phyloP scores from a whole-genome alignment of 2,888 invertebrate species.

The Eledona agricola region DNA sequence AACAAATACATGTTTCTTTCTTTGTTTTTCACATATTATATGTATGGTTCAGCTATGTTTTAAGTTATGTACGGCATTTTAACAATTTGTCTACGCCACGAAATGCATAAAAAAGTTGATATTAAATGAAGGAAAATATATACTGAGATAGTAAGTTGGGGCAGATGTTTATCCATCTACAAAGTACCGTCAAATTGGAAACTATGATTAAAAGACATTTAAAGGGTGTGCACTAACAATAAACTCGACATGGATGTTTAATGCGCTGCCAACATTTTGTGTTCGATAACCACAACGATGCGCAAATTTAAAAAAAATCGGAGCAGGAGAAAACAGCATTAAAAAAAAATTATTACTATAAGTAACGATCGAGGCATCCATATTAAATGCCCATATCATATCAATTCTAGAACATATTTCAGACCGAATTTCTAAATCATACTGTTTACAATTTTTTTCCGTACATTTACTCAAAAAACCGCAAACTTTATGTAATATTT shows the following conservation, averaged over 20 bases:
- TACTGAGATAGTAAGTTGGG: constrained; percentile 31
- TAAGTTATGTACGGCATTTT: not conserved
- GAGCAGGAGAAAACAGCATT: too few relatives aligned
- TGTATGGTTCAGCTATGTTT: too few relatives aligned
- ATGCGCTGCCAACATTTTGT: constrained; percentile 45
- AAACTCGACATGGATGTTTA: constrained; percentile 52
- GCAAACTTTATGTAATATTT: too few relatives aligned
- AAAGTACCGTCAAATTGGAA: constrained; percentile 34
- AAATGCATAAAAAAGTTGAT: constrained; percentile 15
- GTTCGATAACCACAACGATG: constrained; percentile 12
- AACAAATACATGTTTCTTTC: constrained; percentile 17
- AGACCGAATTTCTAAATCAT: too few relatives aligned
- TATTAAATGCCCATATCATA: too few relatives aligned
- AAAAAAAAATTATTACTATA: too few relatives aligned
- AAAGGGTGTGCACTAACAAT: constrained; percentile 58
- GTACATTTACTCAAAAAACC: too few relatives aligned
- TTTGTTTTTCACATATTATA: constrained; percentile 5
- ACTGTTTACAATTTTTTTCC: too few relatives aligned
- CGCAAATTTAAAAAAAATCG: too few relatives aligned
- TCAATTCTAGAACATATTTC: too few relatives aligned
- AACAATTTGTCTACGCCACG: constrained; percentile 25
- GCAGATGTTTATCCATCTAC: constrained; percentile 34
- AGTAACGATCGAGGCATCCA: too few relatives aligned
- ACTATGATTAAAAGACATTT: constrained; percentile 50
- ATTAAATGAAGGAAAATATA: constrained; percentile 33